Conservation (phyloP, 2,888 invertebrate genomes). For the Himalopsyche kuldschensis region DNA sequence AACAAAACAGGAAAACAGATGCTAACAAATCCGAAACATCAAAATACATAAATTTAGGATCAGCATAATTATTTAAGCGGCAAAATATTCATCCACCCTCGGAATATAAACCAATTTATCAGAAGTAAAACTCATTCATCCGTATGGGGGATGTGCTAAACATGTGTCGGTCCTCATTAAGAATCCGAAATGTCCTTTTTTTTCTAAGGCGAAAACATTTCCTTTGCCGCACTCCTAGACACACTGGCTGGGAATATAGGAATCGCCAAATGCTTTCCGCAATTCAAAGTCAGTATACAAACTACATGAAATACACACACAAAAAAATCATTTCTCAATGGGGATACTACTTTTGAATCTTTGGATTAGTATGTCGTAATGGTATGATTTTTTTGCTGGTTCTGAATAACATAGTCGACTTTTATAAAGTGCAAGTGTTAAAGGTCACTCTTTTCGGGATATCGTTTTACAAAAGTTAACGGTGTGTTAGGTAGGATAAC, state of each 20-base stretch:
- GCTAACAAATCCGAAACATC: background rate
- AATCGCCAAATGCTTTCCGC: conserved; percentile 13
- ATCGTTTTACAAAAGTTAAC: conserved; percentile 25
- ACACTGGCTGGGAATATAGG: conserved; percentile 28
- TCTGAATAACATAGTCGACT: background rate
- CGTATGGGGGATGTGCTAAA: conserved; percentile 38
- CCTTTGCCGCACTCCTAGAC: conserved; percentile 32
- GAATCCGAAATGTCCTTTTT: conserved; percentile 33
- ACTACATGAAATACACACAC: background rate
- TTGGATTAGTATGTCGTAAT: background rate
- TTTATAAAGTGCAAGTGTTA: conserved; percentile 25
- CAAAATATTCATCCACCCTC: background rate
- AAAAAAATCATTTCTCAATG: background rate
- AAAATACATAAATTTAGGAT: background rate
- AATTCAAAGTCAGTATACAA: background rate
- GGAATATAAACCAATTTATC: conserved; percentile 37
- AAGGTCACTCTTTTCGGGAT: conserved; percentile 32
- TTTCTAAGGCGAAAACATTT: conserved; percentile 26
- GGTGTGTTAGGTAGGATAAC: conserved; percentile 9
- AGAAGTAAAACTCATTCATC: conserved; percentile 33
- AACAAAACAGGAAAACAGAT: background rate
- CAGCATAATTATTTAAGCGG: background rate
- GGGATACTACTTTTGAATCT: background rate
- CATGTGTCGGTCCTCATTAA: conserved; percentile 40
- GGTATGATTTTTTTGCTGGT: background rate